These are phyloP conservation scores for Drosophila tristis DNA, from an alignment of 1,140 invertebrate genomes.

Conservation along the genomic window DNA sequence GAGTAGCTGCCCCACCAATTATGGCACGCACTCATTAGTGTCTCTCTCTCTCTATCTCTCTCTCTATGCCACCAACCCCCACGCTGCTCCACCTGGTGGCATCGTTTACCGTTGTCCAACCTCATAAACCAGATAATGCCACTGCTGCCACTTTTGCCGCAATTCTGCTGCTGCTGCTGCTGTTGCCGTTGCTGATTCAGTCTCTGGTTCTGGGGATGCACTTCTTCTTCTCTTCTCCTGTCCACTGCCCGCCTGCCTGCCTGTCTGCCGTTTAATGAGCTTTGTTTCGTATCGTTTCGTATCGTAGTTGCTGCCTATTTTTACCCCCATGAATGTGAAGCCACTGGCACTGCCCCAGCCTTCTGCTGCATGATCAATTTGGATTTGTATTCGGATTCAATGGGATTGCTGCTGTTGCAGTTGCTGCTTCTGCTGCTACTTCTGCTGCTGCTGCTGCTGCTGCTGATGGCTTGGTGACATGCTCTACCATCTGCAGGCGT, in stretches of 20 bases:
- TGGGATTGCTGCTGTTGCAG: constrained; percentile 7
- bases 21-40: constrained; percentile 69
- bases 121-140: constrained; percentile 72
- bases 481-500: constrained; percentile 32
- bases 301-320: constrained; percentile 24
- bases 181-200: constrained; percentile 12
- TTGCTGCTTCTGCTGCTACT: constrained; percentile 13
- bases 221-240: constrained; percentile 9
- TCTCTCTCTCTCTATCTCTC: neutral
- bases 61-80: neutral
- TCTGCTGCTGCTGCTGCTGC: too few species aligned
- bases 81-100: constrained; percentile 5
- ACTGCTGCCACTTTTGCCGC: constrained; percentile 40
- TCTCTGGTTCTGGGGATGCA: constrained; percentile 16
- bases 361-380: constrained; percentile 11
- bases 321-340: constrained; percentile 38
- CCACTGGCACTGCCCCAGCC: neutral
- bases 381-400: neutral
- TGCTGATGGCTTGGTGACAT: constrained; percentile 30
- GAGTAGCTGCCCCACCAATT: constrained; percentile 37
- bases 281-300: constrained; percentile 47
- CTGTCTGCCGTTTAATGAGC: constrained; percentile 61
- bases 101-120: constrained; percentile 69
- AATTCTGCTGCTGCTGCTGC: constrained; percentile 37
- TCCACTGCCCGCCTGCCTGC: too few species aligned